phyloP scores from a whole-genome alignment of 2,797 vertebrate genomes.

The Rhynchotus rufescens region DNA sequence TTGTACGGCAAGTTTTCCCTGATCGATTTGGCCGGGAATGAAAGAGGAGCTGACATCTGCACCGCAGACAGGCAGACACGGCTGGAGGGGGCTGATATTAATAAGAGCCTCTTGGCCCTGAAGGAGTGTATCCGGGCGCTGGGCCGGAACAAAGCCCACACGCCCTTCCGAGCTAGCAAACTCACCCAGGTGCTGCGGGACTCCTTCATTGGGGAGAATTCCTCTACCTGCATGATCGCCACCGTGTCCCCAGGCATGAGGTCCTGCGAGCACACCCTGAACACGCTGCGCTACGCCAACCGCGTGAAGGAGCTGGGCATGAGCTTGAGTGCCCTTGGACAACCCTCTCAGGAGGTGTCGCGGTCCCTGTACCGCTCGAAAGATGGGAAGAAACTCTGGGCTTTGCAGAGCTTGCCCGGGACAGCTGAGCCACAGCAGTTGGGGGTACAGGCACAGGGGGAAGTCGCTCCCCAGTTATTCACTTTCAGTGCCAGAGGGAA shows the following conservation, averaged over 20 bases:
- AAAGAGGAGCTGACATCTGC: constrained; percentile 86
- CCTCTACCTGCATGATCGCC: constrained; percentile 90
- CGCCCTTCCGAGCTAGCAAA: constrained; percentile 89
- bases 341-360: background rate
- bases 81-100: constrained; percentile 89
- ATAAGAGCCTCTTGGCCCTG: constrained; percentile 89
- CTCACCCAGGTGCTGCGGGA: constrained; percentile 90
- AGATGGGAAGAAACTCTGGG: background rate
- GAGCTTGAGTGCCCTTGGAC: background rate
- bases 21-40: constrained; percentile 88
- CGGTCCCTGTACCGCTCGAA: background rate
- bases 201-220: constrained; percentile 91
- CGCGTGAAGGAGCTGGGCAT: constrained; percentile 68
- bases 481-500: background rate
- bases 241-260: constrained; percentile 88
- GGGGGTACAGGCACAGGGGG: background rate
- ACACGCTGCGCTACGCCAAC: constrained; percentile 88
- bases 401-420: background rate
- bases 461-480: background rate
- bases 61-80: constrained; percentile 87
- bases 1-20: constrained; percentile 90
- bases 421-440: background rate
- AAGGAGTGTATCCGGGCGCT: constrained; percentile 90
- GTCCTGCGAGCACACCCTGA: constrained; percentile 89
- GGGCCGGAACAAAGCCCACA: constrained; percentile 88